phyloP scores from a whole-genome alignment of 1,140 invertebrate genomes.

The Campodea augens region DNA sequence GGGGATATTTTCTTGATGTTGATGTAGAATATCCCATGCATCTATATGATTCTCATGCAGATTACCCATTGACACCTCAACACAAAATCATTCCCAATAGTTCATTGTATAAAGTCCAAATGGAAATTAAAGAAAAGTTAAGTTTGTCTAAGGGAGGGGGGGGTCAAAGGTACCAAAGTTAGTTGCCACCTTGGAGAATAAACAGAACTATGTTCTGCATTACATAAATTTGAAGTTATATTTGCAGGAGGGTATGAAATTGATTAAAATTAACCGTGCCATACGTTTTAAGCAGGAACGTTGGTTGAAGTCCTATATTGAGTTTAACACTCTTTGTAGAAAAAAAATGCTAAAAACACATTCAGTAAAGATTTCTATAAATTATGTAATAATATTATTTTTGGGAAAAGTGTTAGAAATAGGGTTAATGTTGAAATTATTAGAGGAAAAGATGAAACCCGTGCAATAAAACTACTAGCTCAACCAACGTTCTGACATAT shows the following conservation, averaged over 20 bases:
- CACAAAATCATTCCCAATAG: constrained; percentile 16
- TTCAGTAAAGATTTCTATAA: constrained; percentile 8
- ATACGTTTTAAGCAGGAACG: constrained; percentile 5
- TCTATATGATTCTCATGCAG: constrained; percentile 29
- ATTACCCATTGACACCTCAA: constrained; percentile 28
- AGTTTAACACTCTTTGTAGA: neutral
- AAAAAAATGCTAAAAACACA: neutral
- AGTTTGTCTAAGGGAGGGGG: no score
- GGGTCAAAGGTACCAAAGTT: constrained; percentile 3
- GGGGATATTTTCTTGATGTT: constrained; percentile 32
- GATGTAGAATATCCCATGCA: constrained; percentile 19
- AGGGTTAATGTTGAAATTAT: no score
- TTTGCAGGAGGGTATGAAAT: constrained; percentile 5
- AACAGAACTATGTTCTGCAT: constrained; percentile 9
- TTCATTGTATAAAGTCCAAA: constrained; percentile 7
- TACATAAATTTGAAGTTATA: constrained; percentile 5
- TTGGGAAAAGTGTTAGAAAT: no score
- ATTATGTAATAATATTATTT: no score
- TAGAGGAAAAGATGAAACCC: no score
- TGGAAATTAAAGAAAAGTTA: no score
- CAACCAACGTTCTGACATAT: no score
- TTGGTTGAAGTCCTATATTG: constrained; percentile 8
- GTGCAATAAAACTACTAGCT: no score
- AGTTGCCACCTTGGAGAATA: constrained; percentile 2
- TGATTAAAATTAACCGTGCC: constrained; percentile 6